A percentile compares a stretch with the other conserved stretches of the same genome.
These are phyloP conservation scores for Acronicta alni DNA, from an alignment of 2,888 invertebrate species.

Conservation along the genomic window DNA sequence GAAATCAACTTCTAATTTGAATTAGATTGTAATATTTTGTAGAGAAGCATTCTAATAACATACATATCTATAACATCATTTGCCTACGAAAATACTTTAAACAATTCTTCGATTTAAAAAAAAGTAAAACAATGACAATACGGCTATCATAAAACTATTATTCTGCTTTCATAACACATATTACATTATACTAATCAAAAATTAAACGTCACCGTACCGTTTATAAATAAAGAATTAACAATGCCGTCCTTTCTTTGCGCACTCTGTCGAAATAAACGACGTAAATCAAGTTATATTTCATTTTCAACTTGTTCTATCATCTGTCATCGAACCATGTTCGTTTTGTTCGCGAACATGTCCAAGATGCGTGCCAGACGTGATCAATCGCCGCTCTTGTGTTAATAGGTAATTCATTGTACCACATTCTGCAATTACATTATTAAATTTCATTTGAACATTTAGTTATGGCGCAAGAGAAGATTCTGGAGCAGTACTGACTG, in stretches of 20 bases:
- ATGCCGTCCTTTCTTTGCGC: not conserved
- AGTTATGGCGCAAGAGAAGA: too few relatives aligned
- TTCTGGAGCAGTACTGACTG: too few relatives aligned
- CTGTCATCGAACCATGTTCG: conserved; percentile 33
- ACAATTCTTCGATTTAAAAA: too few relatives aligned
- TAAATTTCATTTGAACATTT: not conserved
- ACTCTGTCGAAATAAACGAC: not conserved
- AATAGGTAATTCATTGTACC: conserved; percentile 29
- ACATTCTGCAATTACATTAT: conserved; percentile 12
- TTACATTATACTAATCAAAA: too few relatives aligned
- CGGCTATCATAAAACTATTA: too few relatives aligned
- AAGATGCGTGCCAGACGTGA: conserved; percentile 31
- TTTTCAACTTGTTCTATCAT: conserved; percentile 7
- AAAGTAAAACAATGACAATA: too few relatives aligned
- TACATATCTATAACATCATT: not conserved
- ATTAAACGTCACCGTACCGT: too few relatives aligned
- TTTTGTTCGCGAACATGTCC: conserved; percentile 20
- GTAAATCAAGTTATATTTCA: not conserved
- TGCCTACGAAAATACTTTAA: too few relatives aligned
- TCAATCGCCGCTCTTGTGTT: conserved; percentile 27
- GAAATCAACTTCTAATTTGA: conserved; percentile 16
- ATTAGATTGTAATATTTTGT: conserved; percentile 20
- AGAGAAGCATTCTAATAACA: not conserved
- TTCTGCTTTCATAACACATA: too few relatives aligned
- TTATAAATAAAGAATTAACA: not conserved